These are phyloP conservation scores for Laticauda colubrina DNA, from an alignment of 2,113 vertebrate species.

Conservation along the genomic window DNA sequence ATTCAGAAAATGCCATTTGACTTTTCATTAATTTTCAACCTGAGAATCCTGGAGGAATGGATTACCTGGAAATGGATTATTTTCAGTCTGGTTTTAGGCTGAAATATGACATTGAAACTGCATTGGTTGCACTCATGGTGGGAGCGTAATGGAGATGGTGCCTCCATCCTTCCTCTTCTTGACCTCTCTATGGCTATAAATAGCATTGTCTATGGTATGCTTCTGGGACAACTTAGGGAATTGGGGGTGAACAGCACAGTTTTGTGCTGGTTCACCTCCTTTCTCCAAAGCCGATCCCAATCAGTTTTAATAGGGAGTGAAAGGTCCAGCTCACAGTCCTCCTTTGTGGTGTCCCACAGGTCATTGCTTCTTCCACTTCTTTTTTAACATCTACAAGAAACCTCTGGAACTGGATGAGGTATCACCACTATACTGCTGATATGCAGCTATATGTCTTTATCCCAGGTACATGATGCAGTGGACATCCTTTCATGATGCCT, in stretches of 20 bases:
- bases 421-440: too few species aligned
- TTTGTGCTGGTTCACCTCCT: too few species aligned
- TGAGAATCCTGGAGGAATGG: not conserved
- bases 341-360: too few species aligned
- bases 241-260: not conserved
- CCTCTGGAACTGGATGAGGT: too few species aligned
- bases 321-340: too few species aligned
- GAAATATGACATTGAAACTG: not conserved
- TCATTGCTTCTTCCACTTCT: too few species aligned
- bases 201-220: not conserved
- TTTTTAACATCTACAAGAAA: too few species aligned
- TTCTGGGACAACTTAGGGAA: not conserved
- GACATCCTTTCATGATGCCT: too few species aligned
- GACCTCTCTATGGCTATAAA: not conserved
- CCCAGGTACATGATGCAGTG: too few species aligned
- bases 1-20: not conserved
- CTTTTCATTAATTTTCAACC: not conserved
- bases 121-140: not conserved
- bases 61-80: not conserved
- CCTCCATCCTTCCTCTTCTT: not conserved
- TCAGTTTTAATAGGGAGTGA: too few species aligned
- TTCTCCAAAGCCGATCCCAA: too few species aligned
- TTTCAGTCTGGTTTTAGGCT: not conserved
- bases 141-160: not conserved
- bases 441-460: too few species aligned